Conservation (phyloP, 2,888 invertebrate species). For the Lasioglossum vierecki region DNA sequence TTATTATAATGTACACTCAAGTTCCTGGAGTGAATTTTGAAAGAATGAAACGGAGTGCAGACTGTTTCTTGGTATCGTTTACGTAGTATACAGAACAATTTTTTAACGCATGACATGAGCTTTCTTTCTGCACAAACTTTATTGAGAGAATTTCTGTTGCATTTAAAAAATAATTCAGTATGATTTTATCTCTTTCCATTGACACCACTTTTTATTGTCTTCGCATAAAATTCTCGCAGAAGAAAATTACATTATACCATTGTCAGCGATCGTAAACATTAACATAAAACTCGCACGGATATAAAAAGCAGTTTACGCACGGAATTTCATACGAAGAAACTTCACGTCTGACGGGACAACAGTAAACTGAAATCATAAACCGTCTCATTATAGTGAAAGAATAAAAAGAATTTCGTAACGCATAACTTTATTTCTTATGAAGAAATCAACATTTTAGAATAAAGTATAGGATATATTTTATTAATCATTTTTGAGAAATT, state of each 20-base stretch:
- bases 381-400: background rate
- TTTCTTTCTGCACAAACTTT: background rate
- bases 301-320: background rate
- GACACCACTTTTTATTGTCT: background rate
- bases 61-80: no score
- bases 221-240: background rate
- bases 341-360: background rate
- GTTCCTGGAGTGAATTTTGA: background rate
- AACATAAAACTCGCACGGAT: background rate
- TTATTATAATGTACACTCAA: background rate
- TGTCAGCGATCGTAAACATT: background rate
- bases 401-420: background rate
- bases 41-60: no score
- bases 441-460: background rate
- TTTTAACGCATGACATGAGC: background rate
- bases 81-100: background rate
- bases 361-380: constrained; percentile 1
- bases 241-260: background rate
- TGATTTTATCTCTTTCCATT: background rate
- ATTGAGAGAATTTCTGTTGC: background rate
- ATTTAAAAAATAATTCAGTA: background rate
- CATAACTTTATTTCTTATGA: background rate
- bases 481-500: background rate
- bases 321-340: background rate
- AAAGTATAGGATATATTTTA: background rate